Percentiles rank a stretch among this genome's conserved stretches.
Evolutionary conservation across 2,113 vertebrate genomes (phyloP).

Genomic region (Syngnathoides biaculeatus): DNA sequence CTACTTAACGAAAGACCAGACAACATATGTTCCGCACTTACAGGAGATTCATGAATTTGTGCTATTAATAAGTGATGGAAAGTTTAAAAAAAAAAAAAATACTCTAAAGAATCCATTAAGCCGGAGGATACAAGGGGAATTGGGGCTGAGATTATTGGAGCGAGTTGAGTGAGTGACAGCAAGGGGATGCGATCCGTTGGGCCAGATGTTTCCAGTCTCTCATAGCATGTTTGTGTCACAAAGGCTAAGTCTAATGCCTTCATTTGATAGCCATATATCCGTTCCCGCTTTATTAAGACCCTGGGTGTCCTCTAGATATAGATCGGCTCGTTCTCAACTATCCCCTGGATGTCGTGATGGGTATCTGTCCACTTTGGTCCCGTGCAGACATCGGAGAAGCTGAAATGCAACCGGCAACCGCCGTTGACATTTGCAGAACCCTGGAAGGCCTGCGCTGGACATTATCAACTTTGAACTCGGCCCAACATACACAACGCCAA

Average conservation of each 20-base stretch:
- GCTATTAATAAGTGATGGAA: conserved; percentile 33
- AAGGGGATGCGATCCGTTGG: conserved; percentile 54
- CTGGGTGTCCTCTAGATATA: conserved; percentile 58
- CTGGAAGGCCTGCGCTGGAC: not conserved
- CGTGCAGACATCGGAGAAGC: conserved; percentile 38
- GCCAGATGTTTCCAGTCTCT: conserved; percentile 72
- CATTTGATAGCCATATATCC: conserved; percentile 57
- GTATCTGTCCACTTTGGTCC: conserved; percentile 47
- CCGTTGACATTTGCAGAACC: not conserved
- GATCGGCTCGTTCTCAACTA: conserved; percentile 43
- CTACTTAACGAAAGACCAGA: conserved; percentile 28
- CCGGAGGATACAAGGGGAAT: conserved; percentile 55
- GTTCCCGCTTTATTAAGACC: conserved; percentile 43
- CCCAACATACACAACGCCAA: too few species aligned
- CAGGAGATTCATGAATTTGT: conserved; percentile 28
- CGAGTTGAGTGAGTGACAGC: conserved; percentile 32
- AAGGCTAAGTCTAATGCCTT: conserved; percentile 57
- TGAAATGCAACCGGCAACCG: conserved; percentile 19
- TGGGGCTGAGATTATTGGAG: conserved; percentile 61
- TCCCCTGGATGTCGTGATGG: conserved; percentile 39
- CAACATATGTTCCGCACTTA: conserved; percentile 19
- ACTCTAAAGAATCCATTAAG: conserved; percentile 67
- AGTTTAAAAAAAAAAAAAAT: conserved; percentile 31
- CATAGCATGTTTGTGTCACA: conserved; percentile 71
- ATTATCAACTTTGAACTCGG: too few species aligned